phyloP scores from a whole-genome alignment of 2,797 vertebrate species.

The Epinephelus coioides region DNA sequence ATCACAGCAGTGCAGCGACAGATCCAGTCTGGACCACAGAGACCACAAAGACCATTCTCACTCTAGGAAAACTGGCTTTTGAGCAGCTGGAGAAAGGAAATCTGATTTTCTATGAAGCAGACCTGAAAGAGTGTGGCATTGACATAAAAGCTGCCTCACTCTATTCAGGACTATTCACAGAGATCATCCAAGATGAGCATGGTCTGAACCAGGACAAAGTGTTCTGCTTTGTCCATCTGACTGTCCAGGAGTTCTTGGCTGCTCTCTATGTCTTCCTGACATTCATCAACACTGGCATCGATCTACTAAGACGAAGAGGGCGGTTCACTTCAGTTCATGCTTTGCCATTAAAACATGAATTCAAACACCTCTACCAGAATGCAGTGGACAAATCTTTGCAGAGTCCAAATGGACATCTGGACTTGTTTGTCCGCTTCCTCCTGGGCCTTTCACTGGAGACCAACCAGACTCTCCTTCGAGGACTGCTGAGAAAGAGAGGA shows the following conservation, averaged over 20 bases:
- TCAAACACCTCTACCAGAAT: conserved; percentile 22
- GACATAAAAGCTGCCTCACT: conserved; percentile 28
- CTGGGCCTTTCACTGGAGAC: conserved; percentile 52
- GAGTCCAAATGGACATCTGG: conserved; percentile 62
- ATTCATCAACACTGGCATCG: conserved; percentile 17
- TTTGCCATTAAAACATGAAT: neutral
- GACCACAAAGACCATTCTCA: conserved; percentile 18
- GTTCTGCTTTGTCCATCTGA: conserved; percentile 63
- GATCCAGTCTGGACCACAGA: conserved; percentile 40
- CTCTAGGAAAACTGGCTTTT: conserved; percentile 56
- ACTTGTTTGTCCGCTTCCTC: conserved; percentile 65
- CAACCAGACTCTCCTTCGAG: conserved; percentile 47
- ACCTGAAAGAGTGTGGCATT: conserved; percentile 40
- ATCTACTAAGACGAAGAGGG: conserved; percentile 3
- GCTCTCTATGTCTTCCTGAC: conserved; percentile 47
- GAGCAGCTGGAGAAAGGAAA: conserved; percentile 57
- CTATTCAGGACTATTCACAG: conserved; percentile 57
- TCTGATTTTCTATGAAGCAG: conserved; percentile 50
- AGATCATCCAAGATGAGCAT: conserved; percentile 15
- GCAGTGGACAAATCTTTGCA: conserved; percentile 51
- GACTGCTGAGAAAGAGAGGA: conserved; percentile 24
- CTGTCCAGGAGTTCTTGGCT: conserved; percentile 64
- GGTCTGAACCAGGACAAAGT: conserved; percentile 33
- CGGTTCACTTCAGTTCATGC: too few species aligned
- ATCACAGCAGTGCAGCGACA: neutral